Base-by-base conservation (phyloP, 1,140 invertebrate genomes). In the Sycophila sp. region DNA sequence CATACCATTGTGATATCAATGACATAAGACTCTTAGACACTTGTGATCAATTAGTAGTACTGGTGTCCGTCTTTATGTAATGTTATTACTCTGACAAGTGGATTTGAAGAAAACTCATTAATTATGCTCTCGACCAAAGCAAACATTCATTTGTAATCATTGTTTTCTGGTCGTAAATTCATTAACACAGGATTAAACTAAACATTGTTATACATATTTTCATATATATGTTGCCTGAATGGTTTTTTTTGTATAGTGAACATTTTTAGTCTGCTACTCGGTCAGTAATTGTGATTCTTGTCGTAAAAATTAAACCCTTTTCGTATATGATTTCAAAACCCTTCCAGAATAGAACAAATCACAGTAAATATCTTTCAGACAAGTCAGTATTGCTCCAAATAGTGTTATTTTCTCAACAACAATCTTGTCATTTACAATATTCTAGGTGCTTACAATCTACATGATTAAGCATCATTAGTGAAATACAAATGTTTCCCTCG, bases 41-140 rank as follows among this genome's bases (percentile, higher is more conserved):
- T 26, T 62, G 59, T 55, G 24, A 66, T 60, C 30, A 66, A 67
- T 55, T 30, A n/a, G 42, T 45, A 30, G 3, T 38, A 45, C 10
- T 10, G 26, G 13, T 70, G 71, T 66, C 58, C 70, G 67, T 72
- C 60, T 64, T 60, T 73, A 72, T 67, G 66, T 60, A 69, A 40
- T 69, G 67, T 42, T 69, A 62, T n/a, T 75, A 75, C 73, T 71
- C 11, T 15, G 59, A 73, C 32, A 11, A 28, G 51, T 73, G 47
- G 65, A 28, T 32, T 60, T 55, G 60, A 62, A 40, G 26, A 71
- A n/a, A 72, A 66, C 1, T 26, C 15, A 49, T 47, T 69, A 19
- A 58, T 60, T 63, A 34, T 63, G 7, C n/a, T n/a, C n/a, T n/a
- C n/a, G n/a, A n/a, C n/a, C n/a, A n/a, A n/a, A n/a, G n/a, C n/a